A percentile compares a stretch with the other conserved stretches of the same genome.
These are phyloP conservation scores for Bubo scandiacus DNA, from an alignment of 2,113 vertebrate genomes.

Conservation along the genomic window DNA sequence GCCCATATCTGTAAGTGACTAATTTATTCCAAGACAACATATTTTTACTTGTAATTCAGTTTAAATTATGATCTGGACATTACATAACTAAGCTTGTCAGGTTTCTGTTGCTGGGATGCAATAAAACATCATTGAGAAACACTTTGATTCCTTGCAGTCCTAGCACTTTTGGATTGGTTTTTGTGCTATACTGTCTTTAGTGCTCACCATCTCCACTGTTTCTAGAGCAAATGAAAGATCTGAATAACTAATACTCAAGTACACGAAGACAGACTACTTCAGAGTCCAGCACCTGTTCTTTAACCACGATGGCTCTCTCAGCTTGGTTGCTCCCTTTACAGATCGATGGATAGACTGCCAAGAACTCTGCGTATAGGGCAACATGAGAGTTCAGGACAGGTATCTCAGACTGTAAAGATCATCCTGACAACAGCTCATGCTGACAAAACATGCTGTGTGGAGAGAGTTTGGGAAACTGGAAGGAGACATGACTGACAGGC, in stretches of 20 bases:
- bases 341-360: neutral
- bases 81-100: neutral
- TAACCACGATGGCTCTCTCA: neutral
- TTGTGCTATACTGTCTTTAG: neutral
- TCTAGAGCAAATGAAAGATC: neutral
- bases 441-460: neutral
- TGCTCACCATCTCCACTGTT: neutral
- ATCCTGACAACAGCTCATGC: neutral
- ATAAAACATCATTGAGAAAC: neutral
- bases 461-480: neutral
- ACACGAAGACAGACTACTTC: neutral
- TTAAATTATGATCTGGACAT: neutral
- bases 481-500: neutral
- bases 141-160: neutral
- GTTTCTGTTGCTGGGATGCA: neutral
- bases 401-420: neutral
- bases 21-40: neutral
- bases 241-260: neutral
- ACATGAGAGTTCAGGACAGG: neutral
- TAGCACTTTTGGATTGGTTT: neutral
- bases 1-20: neutral
- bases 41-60: neutral
- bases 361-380: accelerated
- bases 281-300: neutral
- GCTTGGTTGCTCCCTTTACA: neutral